These are phyloP conservation scores for Gallirallus australis DNA, from an alignment of 2,797 vertebrate species.

Conservation along the genomic window DNA sequence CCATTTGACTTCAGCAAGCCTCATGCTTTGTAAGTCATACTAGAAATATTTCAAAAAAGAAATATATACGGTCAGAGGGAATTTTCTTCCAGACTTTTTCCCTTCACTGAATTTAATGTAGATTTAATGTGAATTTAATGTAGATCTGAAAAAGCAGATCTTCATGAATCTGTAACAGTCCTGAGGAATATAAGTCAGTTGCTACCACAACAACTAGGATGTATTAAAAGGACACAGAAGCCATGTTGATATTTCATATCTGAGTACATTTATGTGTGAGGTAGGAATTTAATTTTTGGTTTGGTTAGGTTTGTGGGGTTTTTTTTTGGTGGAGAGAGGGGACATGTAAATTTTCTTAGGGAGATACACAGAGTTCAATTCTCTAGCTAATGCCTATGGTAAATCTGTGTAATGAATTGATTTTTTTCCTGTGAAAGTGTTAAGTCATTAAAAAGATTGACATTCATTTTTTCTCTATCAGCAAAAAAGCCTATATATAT, in stretches of 20 bases:
- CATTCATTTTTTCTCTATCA: background rate
- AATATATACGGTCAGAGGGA: background rate
- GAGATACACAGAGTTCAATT: background rate
- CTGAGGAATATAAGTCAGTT: background rate
- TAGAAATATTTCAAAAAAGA: background rate
- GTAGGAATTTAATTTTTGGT: background rate
- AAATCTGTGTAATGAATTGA: rapidly evolving
- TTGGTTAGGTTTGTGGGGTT: too few species aligned
- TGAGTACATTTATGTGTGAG: background rate
- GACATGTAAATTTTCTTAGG: background rate
- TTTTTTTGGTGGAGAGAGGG: background rate
- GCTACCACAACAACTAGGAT: rapidly evolving
- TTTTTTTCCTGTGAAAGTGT: background rate
- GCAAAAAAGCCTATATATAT: background rate
- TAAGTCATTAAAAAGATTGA: background rate
- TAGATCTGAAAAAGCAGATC: background rate
- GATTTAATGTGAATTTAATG: background rate
- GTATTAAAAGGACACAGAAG: background rate
- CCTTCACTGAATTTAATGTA: background rate
- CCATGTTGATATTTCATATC: background rate
- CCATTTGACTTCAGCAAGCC: too few species aligned
- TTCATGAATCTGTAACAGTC: background rate
- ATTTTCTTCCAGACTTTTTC: background rate
- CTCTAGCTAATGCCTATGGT: background rate
- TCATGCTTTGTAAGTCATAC: too few species aligned